phyloP scores from a whole-genome alignment of 2,888 invertebrate genomes.

The Empis livida region DNA sequence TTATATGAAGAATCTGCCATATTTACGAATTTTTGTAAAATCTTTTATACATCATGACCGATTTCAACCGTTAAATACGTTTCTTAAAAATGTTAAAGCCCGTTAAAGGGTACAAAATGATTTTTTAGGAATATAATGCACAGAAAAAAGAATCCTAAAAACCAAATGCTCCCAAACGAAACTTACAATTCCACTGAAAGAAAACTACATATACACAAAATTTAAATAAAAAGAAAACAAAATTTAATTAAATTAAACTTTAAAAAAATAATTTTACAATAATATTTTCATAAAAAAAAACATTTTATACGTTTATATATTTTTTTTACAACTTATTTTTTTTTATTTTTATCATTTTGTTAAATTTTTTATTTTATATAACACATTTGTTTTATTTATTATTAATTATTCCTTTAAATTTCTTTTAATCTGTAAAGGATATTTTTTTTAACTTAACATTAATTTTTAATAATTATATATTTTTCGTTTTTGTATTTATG shows the following conservation, averaged over 20 bases:
- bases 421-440: neutral
- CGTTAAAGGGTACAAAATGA: too few species aligned
- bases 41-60: too few species aligned
- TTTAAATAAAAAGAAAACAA: too few species aligned
- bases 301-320: neutral
- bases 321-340: neutral
- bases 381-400: conserved; percentile 1
- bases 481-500: conserved; percentile 1
- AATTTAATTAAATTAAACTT: conserved; percentile 6
- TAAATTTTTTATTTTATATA: neutral
- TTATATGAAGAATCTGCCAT: too few species aligned
- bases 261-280: neutral
- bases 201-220: too few species aligned
- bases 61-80: too few species aligned
- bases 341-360: conserved; percentile 1
- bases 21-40: too few species aligned
- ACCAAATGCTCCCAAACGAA: too few species aligned
- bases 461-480: conserved; percentile 11
- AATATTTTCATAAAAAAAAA: neutral
- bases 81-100: too few species aligned
- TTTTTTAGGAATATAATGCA: too few species aligned
- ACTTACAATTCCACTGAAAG: too few species aligned
- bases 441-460: conserved; percentile 2
- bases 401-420: neutral
- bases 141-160: too few species aligned